Base-by-base conservation (phyloP, 2,113 vertebrate genomes). In the Cyrtonyx montezumae region DNA sequence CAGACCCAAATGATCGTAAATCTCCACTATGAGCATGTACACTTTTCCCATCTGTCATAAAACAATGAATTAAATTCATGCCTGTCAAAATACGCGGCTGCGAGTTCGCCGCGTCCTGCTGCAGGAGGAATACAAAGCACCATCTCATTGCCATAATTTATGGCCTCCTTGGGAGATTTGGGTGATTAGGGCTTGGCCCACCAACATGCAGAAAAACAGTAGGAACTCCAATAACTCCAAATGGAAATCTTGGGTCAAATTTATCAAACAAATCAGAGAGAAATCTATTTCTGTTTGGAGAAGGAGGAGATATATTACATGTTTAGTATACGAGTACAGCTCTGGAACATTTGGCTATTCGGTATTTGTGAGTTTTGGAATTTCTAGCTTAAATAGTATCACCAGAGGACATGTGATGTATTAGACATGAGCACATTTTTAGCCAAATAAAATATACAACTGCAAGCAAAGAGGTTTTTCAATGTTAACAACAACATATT, bases 381-480 rank as follows among this genome's bases (percentile, higher is more conserved):
- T 98, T 99, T 98, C 98, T 98, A 98, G 97, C 98, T 99, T 98
- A 99, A 99, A 99, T 98, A 99, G 98, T 98, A 98, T 97, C 97
- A 98, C 98, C 98, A 97, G 96, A 97, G 98, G 98, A 98, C 98
- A 97, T 99, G 98, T 99, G 98, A 99, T 98, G 98, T 98, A 98
- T 98, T 98, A 98, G 98, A 98, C 97, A 97, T 96, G 96, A 97
- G 96, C 97, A 96, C 96, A 81, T 97, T 97, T 97, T 79, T 96
- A 96, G 99, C 99, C 99, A 99, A 99, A 98, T 99, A 98, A 99
- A 99, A 99, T 99, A 99, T 99, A 99, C 99, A 99, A 97, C 90
- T 78, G 97, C 90, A 94, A 97, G 97, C 97, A 96, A 97, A 98
- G 98, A 98, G 96, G 96, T 98, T 99, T 98, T 98, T 98, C 98